Evolutionary conservation across 2,888 invertebrate species (phyloP).

Genomic region (Drosophila mimetica): DNA sequence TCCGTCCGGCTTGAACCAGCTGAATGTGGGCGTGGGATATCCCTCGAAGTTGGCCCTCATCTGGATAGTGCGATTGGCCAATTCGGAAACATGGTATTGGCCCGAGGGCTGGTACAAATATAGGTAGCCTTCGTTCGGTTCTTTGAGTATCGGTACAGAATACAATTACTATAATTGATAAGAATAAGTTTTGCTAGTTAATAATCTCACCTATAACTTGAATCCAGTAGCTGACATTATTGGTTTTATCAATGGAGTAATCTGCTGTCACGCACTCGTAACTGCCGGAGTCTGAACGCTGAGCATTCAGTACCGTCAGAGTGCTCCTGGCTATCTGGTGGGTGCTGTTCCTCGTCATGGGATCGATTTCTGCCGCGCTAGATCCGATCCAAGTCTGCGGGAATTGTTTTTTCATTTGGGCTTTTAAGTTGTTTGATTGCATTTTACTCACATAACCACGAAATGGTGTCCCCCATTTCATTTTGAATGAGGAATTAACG

Average conservation of each 20-base stretch:
- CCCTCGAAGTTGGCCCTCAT: conserved; percentile 86
- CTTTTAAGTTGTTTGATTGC: too few species aligned
- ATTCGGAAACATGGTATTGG: conserved; percentile 68
- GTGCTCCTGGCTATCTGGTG: conserved; percentile 66
- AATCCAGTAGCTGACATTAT: conserved; percentile 62
- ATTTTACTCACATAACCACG: conserved; percentile 56
- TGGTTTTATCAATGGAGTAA: too few species aligned
- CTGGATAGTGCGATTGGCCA: conserved; percentile 83
- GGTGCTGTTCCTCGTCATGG: conserved; percentile 57
- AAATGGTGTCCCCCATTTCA: conserved; percentile 76
- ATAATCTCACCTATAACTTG: conserved; percentile 59
- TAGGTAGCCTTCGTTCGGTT: conserved; percentile 78
- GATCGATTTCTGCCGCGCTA: conserved; percentile 31
- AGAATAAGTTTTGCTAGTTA: neutral
- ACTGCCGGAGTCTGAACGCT: conserved; percentile 70
- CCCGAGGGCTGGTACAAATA: conserved; percentile 78
- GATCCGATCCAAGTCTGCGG: conserved; percentile 52
- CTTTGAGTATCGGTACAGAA: conserved; percentile 43
- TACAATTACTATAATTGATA: too few species aligned
- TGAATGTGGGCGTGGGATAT: conserved; percentile 86
- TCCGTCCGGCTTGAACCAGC: conserved; percentile 85
- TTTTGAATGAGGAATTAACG: conserved; percentile 56
- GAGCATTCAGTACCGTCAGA: conserved; percentile 71
- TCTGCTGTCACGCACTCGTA: conserved; percentile 78
- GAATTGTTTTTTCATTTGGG: too few species aligned